These are phyloP conservation scores for Orthonevra nobilis DNA, from an alignment of 2,888 invertebrate genomes.

Conservation along the genomic window DNA sequence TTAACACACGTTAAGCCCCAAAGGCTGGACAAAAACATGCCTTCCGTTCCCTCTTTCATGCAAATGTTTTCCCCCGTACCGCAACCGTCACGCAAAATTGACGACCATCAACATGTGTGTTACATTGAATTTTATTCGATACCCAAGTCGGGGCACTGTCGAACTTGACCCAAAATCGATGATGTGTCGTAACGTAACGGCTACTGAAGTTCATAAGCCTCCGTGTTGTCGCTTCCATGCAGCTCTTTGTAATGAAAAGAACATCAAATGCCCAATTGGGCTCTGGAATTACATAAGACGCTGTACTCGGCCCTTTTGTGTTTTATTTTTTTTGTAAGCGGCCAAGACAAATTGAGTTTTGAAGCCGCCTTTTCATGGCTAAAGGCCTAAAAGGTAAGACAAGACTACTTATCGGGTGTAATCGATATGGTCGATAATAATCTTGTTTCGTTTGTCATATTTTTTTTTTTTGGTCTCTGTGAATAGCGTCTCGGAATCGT, in stretches of 20 bases:
- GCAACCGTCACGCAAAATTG: slow-evolving; percentile 15
- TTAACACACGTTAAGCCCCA: neutral
- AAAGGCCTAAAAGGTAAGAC: slow-evolving; percentile 33
- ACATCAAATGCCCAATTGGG: neutral
- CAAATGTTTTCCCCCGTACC: neutral
- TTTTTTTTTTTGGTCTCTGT: too few species aligned
- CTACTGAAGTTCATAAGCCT: slow-evolving; percentile 15
- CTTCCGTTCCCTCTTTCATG: slow-evolving; percentile 5
- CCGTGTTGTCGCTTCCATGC: slow-evolving; percentile 4
- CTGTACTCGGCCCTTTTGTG: neutral
- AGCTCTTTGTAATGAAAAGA: neutral
- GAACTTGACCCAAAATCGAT: slow-evolving; percentile 49
- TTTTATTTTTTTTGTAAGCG: neutral
- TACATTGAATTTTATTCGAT: slow-evolving; percentile 18
- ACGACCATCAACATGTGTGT: neutral
- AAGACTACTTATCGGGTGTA: slow-evolving; percentile 7
- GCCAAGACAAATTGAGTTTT: slow-evolving; percentile 10
- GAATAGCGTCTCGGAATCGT: slow-evolving; percentile 3
- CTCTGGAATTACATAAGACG: neutral
- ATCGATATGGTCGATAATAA: slow-evolving; percentile 17
- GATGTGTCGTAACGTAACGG: slow-evolving; percentile 1
- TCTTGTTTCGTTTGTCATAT: slow-evolving; percentile 1
- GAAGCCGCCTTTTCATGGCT: slow-evolving; percentile 12
- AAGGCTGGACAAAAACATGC: neutral
- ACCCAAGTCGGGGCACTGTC: neutral